Conservation (phyloP, 2,888 invertebrate species). For the Dryomyza anilis region DNA sequence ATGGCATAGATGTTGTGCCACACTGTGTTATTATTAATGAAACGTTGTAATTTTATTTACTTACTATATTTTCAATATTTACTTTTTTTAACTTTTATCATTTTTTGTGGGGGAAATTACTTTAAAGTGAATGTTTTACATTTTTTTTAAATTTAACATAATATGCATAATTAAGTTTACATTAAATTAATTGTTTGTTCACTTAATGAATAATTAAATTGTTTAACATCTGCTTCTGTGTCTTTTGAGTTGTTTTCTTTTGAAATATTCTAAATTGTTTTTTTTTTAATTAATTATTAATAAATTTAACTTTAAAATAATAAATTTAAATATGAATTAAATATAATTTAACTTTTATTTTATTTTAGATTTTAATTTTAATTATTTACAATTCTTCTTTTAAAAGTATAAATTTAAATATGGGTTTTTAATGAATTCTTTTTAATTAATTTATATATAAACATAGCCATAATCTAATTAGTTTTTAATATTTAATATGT, state of each 20-base stretch:
- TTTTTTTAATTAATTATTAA: background rate
- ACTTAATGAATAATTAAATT: conserved; percentile 36
- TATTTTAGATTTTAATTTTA: too few relatives aligned
- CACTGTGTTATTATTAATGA: background rate
- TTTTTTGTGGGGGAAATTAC: conserved; percentile 22
- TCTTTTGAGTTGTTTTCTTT: conserved; percentile 33
- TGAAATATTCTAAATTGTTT: conserved; percentile 29
- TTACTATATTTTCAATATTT: conserved; percentile 36
- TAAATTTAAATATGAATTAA: background rate
- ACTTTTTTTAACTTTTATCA: conserved; percentile 5
- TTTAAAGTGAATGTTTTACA: conserved; percentile 22
- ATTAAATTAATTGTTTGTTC: conserved; percentile 23
- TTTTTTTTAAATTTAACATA: conserved; percentile 24
- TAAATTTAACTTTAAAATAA: too few relatives aligned
- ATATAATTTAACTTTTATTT: background rate
- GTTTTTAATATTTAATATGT: too few relatives aligned
- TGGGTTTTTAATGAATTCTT: background rate
- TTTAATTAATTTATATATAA: background rate
- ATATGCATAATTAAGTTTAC: conserved; percentile 40
- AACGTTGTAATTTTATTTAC: conserved; percentile 11
- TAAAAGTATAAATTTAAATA: background rate
- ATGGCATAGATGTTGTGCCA: too few relatives aligned
- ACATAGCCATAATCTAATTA: conserved; percentile 8
- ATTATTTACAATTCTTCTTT: background rate
- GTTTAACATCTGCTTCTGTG: conserved; percentile 43